These are phyloP conservation scores for Agrilus biguttatus DNA, from an alignment of 2,888 invertebrate genomes.

Conservation along the genomic window DNA sequence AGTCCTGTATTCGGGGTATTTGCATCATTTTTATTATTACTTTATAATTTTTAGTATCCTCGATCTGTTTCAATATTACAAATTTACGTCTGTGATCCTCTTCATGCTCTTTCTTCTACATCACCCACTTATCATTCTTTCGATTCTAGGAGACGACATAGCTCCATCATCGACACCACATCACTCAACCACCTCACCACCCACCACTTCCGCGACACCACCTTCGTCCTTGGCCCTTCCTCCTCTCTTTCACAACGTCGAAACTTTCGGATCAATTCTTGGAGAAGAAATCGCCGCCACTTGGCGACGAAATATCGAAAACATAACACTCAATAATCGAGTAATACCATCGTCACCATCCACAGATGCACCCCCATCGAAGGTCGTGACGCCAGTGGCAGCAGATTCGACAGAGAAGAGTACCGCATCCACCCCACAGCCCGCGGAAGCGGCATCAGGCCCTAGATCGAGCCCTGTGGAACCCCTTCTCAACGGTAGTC, in stretches of 20 bases:
- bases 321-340: constrained; percentile 26
- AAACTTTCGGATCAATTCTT: constrained; percentile 57
- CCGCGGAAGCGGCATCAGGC: constrained; percentile 25
- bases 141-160: constrained; percentile 21
- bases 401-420: constrained; percentile 27
- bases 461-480: constrained; percentile 19
- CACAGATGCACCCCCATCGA: constrained; percentile 18
- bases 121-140: constrained; percentile 7
- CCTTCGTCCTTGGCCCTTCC: constrained; percentile 34
- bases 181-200: constrained; percentile 12
- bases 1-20: no score
- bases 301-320: constrained; percentile 58
- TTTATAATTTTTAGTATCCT: no score
- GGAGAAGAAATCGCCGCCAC: constrained; percentile 74
- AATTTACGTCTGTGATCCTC: no score
- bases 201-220: constrained; percentile 11
- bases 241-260: constrained; percentile 49
- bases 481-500: constrained; percentile 29
- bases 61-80: no score
- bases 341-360: constrained; percentile 17
- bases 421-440: constrained; percentile 37
- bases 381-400: constrained; percentile 33
- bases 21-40: no score
- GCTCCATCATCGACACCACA: constrained; percentile 13
- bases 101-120: neutral